A percentile compares a stretch with the other conserved stretches of the same genome.
These are phyloP conservation scores for Xiphorhynchus erythropygius DNA, from an alignment of 2,797 vertebrate species.

Conservation along the genomic window DNA sequence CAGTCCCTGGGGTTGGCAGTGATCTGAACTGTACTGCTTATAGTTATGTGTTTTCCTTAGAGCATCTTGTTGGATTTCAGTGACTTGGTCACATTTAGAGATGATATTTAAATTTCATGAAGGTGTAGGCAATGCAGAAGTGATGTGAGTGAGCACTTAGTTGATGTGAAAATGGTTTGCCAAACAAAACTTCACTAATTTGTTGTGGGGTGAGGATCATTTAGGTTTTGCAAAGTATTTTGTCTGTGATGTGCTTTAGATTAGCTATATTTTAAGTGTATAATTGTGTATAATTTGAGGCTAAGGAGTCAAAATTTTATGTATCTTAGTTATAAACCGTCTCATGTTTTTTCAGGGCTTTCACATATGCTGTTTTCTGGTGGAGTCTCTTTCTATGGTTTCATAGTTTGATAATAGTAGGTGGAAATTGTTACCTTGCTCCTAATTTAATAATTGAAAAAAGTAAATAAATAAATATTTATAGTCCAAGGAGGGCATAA, in stretches of 20 bases:
- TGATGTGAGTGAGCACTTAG: not conserved
- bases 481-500: not conserved
- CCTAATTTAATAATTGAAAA: not conserved
- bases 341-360: not conserved
- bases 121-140: not conserved
- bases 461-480: not conserved
- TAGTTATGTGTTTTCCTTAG: not conserved
- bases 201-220: not conserved
- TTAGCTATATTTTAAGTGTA: not conserved
- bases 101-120: not conserved
- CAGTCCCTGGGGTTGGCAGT: not conserved
- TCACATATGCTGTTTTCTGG: not conserved
- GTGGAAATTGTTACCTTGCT: not conserved
- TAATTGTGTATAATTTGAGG: not conserved
- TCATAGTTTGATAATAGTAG: not conserved
- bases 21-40: not conserved
- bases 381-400: not conserved
- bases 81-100: not conserved
- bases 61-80: not conserved
- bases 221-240: not conserved
- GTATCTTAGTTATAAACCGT: not conserved
- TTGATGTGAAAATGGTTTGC: not conserved
- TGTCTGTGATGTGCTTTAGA: not conserved
- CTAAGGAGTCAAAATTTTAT: not conserved
- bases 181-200: not conserved